Evolutionary conservation across 2,113 vertebrate species (phyloP), one percentile per base, ranked within the genome.

Genomic region (Syngnathus scovelli): DNA sequence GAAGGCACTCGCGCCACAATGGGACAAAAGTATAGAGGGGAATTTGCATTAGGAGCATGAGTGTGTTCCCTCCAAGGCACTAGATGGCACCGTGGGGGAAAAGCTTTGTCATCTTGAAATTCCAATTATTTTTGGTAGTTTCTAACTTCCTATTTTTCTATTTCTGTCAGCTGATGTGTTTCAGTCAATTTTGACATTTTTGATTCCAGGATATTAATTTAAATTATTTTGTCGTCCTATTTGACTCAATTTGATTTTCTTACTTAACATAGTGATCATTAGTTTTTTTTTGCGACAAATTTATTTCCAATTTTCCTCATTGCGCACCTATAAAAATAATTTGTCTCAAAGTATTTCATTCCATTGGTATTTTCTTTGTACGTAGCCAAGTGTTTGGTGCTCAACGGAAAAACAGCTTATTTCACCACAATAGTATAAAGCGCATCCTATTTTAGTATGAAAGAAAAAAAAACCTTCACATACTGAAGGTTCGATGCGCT

Each of bases 381-480:
- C 60, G 38, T 7, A 21, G 2, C 10, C n/a, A 39, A 60, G 59
- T 41, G 39, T 37, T 41, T 6, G 36, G 18, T 9, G 18, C 60
- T 21, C 19, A 1, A 39, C 18, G 12, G 19, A 36, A 74, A 83
- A 78, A 71, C 49, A 52, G 61, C 56, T 61, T 46, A 73, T 74
- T 58, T 80, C 8, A 56, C 1, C 23, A 23, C 52, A 56, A 36
- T 5, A 38, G 18, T 21, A 43, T 7, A 43, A 62, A 43, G 38
- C 60, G 13, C 38, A 62, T 62, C 38, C 60, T 43, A 15, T 23
- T 62, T 43, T 43, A 41, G 18, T n/a, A 61, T 61, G 18, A 61
- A 61, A 67, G 71, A 33, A 52, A 10, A 37, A 74, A 64, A 41
- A 67, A 77, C 56, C n/a, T 54, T 48, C 66, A 77, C 65, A 76